phyloP scores from a whole-genome alignment of 1,140 invertebrate genomes.

The Anoplophora glabripennis region DNA sequence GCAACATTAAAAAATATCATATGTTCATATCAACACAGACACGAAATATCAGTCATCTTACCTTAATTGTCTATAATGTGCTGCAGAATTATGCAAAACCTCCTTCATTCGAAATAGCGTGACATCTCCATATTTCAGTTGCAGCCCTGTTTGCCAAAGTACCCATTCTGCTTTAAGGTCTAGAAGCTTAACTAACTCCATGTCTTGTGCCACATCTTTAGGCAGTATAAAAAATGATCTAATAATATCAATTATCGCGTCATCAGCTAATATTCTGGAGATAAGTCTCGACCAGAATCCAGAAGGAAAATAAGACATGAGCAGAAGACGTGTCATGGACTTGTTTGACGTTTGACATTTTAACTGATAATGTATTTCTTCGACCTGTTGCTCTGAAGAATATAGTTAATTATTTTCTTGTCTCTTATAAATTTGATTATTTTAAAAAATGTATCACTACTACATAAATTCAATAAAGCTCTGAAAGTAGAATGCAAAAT shows the following conservation, averaged over 20 bases:
- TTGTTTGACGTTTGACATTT: conserved; percentile 36
- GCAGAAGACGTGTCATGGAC: conserved; percentile 66
- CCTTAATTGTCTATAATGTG: conserved; percentile 45
- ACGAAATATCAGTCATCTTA: conserved; percentile 25
- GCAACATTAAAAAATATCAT: background rate
- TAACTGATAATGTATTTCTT: conserved; percentile 41
- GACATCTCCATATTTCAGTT: conserved; percentile 78
- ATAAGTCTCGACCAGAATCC: conserved; percentile 97
- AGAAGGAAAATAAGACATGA: conserved; percentile 96
- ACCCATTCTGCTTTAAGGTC: conserved; percentile 84
- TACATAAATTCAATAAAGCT: no score
- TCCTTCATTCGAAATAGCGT: conserved; percentile 82
- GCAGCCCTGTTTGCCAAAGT: conserved; percentile 93
- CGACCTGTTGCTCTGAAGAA: conserved; percentile 16
- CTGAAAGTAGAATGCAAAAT: no score
- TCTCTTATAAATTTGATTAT: no score
- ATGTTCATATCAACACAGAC: conserved; percentile 1
- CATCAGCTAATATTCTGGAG: conserved; percentile 87
- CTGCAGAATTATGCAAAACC: conserved; percentile 53
- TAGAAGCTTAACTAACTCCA: conserved; percentile 59
- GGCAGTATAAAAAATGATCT: conserved; percentile 65
- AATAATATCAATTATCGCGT: conserved; percentile 80
- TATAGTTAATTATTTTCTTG: no score
- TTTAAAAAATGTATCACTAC: no score
- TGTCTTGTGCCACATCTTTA: conserved; percentile 63